Conservation (phyloP, 92 coral and sea anemone species). For the Palythoa grandis region DNA sequence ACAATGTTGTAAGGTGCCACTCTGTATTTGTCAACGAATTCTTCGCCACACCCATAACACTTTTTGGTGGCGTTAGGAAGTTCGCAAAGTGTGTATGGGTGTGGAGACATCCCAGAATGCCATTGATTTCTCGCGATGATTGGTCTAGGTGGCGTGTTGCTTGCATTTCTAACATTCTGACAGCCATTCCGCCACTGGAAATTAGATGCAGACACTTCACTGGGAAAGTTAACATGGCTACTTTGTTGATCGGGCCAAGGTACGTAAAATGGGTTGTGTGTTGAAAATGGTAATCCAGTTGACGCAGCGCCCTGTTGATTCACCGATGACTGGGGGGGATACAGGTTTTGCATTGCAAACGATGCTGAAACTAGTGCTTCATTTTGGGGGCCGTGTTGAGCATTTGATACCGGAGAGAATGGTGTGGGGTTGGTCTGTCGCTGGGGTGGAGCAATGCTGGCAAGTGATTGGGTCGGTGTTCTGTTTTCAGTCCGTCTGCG, state of each 20-base stretch:
- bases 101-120: conserved; percentile 70
- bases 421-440: neutral
- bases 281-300: conserved; percentile 11
- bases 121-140: conserved; percentile 31
- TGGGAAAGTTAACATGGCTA: conserved; percentile 8
- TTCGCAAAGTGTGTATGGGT: conserved; percentile 48
- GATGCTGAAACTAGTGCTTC: conserved; percentile 1
- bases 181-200: neutral
- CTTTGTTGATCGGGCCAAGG: conserved; percentile 13
- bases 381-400: conserved; percentile 8
- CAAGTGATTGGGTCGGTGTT: neutral
- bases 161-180: neutral
- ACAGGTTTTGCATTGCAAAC: conserved; percentile 8
- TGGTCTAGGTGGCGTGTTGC: conserved; percentile 6
- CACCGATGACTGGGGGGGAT: conserved; percentile 5
- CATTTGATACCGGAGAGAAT: neutral
- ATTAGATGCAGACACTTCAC: neutral
- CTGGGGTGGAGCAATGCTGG: conserved; percentile 16
- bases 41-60: conserved; percentile 63
- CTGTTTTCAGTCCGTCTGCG: neutral
- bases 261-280: neutral
- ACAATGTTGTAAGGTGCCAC: conserved; percentile 48
- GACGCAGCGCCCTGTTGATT: conserved; percentile 12
- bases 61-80: conserved; percentile 30
- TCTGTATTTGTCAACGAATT: conserved; percentile 37